Base-by-base conservation (phyloP, 2,113 vertebrate species). In the Solea senegalensis region DNA sequence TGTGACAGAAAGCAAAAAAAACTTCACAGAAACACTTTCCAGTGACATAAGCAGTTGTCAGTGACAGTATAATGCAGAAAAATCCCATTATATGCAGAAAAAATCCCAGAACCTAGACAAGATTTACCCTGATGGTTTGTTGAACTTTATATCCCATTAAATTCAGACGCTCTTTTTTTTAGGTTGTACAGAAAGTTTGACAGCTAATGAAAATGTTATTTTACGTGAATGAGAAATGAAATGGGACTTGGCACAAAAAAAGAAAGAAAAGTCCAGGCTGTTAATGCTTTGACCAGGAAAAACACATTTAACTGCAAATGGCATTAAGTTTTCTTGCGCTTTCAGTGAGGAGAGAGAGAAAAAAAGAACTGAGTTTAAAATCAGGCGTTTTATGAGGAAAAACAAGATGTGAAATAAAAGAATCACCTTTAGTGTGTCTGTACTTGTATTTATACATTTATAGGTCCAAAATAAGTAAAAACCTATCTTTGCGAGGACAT, bases 131-230 rank as follows among this genome's bases (percentile, higher is more conserved):
- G 45, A 48, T 48, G 45, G 45, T 14, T 48, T 48, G 45, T 15
- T 80, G 40, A 68, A 51, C 59, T 68, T 69, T 78, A 76, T 12
- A 55, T 57, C 70, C 56, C 60, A 59, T 65, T 78, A 78, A 40
- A 62, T 43, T 63, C 53, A 27, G 59, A 16, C 51, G 60, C 65
- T 45, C 54, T 56, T 59, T 66, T 59, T 44, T 61, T 43, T 26
- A 69, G n/a, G 15, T 45, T 57, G 28, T 13, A 65, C 7, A 51
- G 61, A 11, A 21, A 12, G 12, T 26, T 76, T 68, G 65, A 82
- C 57, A 72, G 63, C 11, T 28, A 26, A 66, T 58, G 16, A 65
- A 72, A 67, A 5, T 21, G 27, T 48, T 51, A 49, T 50, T 81
- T 54, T 39, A 57, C n/a, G 63, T 15, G 0, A 41, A 50, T 55